Base-by-base conservation (phyloP, 2,888 invertebrate species). In the Phasia obesa region DNA sequence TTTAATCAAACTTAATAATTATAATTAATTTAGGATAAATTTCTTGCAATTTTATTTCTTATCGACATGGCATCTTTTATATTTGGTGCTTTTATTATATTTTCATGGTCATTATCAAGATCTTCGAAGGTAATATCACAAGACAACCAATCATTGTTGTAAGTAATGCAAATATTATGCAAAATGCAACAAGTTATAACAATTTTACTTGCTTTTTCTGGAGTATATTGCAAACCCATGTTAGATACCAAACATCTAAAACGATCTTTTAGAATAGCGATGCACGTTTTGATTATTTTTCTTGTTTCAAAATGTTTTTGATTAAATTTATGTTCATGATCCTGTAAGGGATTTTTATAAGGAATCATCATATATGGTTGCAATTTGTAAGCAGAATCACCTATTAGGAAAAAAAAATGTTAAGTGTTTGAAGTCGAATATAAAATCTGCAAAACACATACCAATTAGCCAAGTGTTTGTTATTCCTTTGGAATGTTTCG, bases 161-260 rank as follows among this genome's bases (percentile, higher is more conserved):
- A 67, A 9, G 17, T 9, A 13, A 80, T 59, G 21, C 79, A 60
- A 44, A 80, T 67, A 21, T 80, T 80, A 35, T 80, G 79, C n/a
- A 80, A 31, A 31, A 73, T 64, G 19, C 74, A 73, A 62, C 79
- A 80, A 7, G 60, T n/a, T 21, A 59, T 65, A 17, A 74, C 19
- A n/a, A 80, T 80, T 69, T 80, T 59, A 19, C 49, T 59, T 0
- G 62, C 53, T 53, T 80, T 80, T 25, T 73, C 59, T 11, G 67
- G 59, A 21, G 44, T 51, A 27, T 80, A 74, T 23, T 62, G 65
- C 6, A 79, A 47, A 0, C 79, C 79, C 4, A 38, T 47, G 27
- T 42, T 38, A 15, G 73, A 38, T 11, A 23, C 25, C 25, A 73
- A 65, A 15, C 79, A 79, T 13, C 51, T 64, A 17, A 79, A 79